These are phyloP conservation scores for Odontomachus brunneus DNA, from an alignment of 1,140 invertebrate species.

Conservation along the genomic window DNA sequence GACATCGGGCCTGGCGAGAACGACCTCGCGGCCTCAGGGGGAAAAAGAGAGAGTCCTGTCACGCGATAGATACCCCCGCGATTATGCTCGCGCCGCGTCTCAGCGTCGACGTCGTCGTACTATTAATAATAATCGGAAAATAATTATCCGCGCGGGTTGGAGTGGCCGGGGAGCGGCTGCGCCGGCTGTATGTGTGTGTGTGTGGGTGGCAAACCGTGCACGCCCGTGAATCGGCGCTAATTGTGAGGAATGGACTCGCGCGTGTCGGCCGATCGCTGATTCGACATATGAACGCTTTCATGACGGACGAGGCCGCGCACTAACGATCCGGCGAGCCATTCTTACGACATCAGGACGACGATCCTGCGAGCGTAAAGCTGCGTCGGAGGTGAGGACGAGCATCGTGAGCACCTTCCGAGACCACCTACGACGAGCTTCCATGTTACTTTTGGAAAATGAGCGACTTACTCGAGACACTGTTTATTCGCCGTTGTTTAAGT, in stretches of 20 bases:
- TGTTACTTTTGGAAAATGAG: not conserved
- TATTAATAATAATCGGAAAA: conserved; percentile 78
- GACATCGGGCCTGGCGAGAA: conserved; percentile 12
- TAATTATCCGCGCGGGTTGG: conserved; percentile 70
- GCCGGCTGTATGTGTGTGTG: not conserved
- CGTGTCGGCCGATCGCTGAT: conserved; percentile 70
- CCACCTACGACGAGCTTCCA: conserved; percentile 51
- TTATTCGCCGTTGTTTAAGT: too few relatives aligned
- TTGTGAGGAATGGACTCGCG: conserved; percentile 75
- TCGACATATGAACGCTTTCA: conserved; percentile 68
- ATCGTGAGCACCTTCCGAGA: not conserved
- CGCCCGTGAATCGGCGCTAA: conserved; percentile 73
- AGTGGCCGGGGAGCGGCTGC: conserved; percentile 43
- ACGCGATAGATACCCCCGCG: conserved; percentile 65
- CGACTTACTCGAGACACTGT: not conserved
- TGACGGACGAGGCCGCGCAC: conserved; percentile 54
- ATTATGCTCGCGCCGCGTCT: conserved; percentile 7
- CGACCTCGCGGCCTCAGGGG: not conserved
- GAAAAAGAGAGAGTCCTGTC: conserved; percentile 1
- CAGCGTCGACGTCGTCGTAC: conserved; percentile 49
- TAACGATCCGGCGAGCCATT: conserved; percentile 36
- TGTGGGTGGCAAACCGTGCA: conserved; percentile 58
- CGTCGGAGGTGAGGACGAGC: not conserved
- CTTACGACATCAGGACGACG: conserved; percentile 42
- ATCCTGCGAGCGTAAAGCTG: conserved; percentile 16